phyloP scores from a whole-genome alignment of 2,888 invertebrate species.

The Troides helena region DNA sequence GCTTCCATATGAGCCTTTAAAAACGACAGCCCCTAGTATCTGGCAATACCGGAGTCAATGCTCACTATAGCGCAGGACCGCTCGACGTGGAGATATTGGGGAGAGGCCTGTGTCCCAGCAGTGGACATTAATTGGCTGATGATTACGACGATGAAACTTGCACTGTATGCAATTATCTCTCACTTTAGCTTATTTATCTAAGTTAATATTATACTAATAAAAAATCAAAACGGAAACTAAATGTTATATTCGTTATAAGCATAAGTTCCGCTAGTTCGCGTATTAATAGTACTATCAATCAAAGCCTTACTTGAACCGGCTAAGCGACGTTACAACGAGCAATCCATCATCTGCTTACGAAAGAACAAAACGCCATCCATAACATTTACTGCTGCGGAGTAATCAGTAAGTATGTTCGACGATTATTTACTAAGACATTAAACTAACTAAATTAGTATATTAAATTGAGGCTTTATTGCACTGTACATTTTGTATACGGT shows the following conservation, averaged over 20 bases:
- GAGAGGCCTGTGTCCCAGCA: no score
- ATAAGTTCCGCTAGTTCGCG: conserved; percentile 5
- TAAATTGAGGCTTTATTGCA: not conserved
- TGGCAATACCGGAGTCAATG: no score
- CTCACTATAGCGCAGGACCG: no score
- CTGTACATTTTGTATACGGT: not conserved
- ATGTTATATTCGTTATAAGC: conserved; percentile 5
- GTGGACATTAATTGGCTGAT: no score
- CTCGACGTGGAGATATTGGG: no score
- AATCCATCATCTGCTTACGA: conserved; percentile 22
- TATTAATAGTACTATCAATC: conserved; percentile 16
- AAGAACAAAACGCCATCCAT: conserved; percentile 25
- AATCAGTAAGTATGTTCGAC: conserved; percentile 1
- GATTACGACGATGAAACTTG: no score
- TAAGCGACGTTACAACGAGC: conserved; percentile 20
- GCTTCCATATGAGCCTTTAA: no score
- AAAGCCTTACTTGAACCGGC: conserved; percentile 2
- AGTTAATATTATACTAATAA: not conserved
- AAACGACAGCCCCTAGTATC: no score
- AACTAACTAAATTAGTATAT: conserved; percentile 1
- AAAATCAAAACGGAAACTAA: not conserved
- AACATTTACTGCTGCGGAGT: conserved; percentile 9
- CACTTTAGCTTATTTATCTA: no score
- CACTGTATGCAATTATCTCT: no score
- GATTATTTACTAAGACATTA: conserved; percentile 15